Percentiles rank a stretch among this genome's conserved stretches.
These are phyloP conservation scores for Galaxea fascicularis DNA, from an alignment of 92 coral and sea anemone species.

Conservation along the genomic window DNA sequence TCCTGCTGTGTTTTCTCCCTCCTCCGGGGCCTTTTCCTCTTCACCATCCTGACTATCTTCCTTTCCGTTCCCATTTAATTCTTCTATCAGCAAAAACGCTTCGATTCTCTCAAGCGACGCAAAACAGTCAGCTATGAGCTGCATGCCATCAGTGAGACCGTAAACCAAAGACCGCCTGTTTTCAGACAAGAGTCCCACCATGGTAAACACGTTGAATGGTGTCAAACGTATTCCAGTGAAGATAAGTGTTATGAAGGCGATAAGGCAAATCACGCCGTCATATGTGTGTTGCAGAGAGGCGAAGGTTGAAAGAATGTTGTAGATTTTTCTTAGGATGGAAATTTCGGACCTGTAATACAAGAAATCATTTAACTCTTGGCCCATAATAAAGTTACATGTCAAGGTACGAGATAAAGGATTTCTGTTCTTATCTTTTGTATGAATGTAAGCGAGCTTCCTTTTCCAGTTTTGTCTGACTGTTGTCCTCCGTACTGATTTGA, in stretches of 20 bases:
- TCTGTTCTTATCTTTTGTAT: no score
- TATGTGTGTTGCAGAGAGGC: slow-evolving; percentile 91
- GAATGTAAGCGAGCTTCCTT: no score
- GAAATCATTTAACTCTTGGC: no score
- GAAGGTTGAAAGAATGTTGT: slow-evolving; percentile 86
- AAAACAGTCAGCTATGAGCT: slow-evolving; percentile 91
- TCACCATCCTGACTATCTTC: background rate
- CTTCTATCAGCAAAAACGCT: slow-evolving; percentile 82
- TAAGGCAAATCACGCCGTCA: slow-evolving; percentile 91
- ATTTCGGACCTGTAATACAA: slow-evolving; percentile 69
- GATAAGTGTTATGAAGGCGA: slow-evolving; percentile 86
- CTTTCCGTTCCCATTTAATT: slow-evolving; percentile 55
- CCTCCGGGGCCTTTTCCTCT: background rate
- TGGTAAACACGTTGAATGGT: slow-evolving; percentile 88
- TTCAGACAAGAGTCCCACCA: slow-evolving; percentile 91
- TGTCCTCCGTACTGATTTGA: no score
- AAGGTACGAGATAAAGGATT: no score
- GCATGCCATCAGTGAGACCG: slow-evolving; percentile 93
- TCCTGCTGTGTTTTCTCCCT: background rate
- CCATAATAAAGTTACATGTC: no score
- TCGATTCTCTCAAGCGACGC: slow-evolving; percentile 92
- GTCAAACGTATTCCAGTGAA: slow-evolving; percentile 92
- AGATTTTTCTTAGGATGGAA: slow-evolving; percentile 78
- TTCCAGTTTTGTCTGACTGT: no score
- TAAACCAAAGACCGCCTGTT: slow-evolving; percentile 91